phyloP scores from a whole-genome alignment of 2,888 invertebrate species.

The Tinea trinotella region DNA sequence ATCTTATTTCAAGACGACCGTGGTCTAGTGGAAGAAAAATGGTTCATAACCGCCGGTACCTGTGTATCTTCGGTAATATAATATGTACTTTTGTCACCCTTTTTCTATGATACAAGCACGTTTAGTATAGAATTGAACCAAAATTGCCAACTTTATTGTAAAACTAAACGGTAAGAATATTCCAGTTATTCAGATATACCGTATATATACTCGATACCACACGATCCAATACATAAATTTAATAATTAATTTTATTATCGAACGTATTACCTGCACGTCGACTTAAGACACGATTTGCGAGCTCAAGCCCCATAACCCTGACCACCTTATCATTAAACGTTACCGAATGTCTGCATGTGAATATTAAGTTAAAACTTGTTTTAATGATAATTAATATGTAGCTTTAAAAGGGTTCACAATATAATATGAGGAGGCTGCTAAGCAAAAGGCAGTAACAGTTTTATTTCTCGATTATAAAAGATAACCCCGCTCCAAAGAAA shows the following conservation, averaged over 20 bases:
- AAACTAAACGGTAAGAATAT: too few species aligned
- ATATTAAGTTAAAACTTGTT: background rate
- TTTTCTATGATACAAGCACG: too few species aligned
- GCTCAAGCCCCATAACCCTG: slow-evolving; percentile 48
- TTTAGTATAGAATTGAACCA: too few species aligned
- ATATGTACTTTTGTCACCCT: too few species aligned
- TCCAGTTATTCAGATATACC: too few species aligned
- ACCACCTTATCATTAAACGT: slow-evolving; percentile 52
- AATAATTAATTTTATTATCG: slow-evolving; percentile 64
- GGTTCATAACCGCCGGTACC: too few species aligned
- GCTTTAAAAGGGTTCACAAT: slow-evolving; percentile 9
- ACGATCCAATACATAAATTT: slow-evolving; percentile 43
- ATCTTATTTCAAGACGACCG: too few species aligned
- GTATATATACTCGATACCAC: too few species aligned
- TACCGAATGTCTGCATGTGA: background rate
- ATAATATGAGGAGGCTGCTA: background rate
- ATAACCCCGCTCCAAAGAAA: slow-evolving; percentile 60
- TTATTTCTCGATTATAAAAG: slow-evolving; percentile 43
- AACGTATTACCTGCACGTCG: slow-evolving; percentile 52
- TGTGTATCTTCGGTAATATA: too few species aligned
- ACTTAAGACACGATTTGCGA: slow-evolving; percentile 59
- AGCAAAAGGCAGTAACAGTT: slow-evolving; percentile 4
- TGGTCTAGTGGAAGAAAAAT: too few species aligned
- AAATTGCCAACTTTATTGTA: too few species aligned
- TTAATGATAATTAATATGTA: slow-evolving; percentile 33